A percentile compares a stretch with the other conserved stretches of the same genome.
Conservation (phyloP, 2,888 invertebrate species). For the Leptinotarsa juncta region DNA sequence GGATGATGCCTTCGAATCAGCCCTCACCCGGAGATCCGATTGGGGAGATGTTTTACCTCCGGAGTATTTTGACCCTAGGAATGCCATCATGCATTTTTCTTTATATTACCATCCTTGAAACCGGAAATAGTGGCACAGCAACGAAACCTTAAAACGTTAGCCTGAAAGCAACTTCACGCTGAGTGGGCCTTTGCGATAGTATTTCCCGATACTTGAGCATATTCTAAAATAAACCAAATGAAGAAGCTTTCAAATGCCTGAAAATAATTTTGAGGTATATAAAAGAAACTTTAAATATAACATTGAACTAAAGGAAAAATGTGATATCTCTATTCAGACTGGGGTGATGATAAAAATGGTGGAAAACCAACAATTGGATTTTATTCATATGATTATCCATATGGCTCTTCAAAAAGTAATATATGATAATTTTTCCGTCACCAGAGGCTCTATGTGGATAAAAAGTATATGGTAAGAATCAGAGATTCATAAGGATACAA, state of each 20-base stretch:
- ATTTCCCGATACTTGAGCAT: not conserved
- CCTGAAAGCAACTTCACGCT: too few relatives aligned
- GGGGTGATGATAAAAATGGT: not conserved
- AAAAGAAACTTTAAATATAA: not conserved
- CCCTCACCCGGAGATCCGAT: too few relatives aligned
- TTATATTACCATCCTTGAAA: too few relatives aligned
- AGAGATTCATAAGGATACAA: not conserved
- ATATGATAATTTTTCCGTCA: not conserved
- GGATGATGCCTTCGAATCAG: too few relatives aligned
- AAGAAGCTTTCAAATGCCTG: not conserved
- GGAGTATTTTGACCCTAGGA: too few relatives aligned
- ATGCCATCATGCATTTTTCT: too few relatives aligned
- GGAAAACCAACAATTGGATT: not conserved
- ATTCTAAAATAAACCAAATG: not conserved
- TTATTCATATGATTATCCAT: not conserved
- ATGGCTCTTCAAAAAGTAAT: not conserved
- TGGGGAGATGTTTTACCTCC: too few relatives aligned
- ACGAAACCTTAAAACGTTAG: too few relatives aligned
- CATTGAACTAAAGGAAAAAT: not conserved
- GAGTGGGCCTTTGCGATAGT: too few relatives aligned
- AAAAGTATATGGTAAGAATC: not conserved
- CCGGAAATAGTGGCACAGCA: too few relatives aligned
- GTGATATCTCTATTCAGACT: not conserved
- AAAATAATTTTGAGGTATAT: not conserved
- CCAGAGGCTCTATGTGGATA: not conserved